A percentile compares a stretch with the other conserved stretches of the same genome.
Conservation (phyloP, 2,888 invertebrate genomes). For the Gerris lacustris region DNA sequence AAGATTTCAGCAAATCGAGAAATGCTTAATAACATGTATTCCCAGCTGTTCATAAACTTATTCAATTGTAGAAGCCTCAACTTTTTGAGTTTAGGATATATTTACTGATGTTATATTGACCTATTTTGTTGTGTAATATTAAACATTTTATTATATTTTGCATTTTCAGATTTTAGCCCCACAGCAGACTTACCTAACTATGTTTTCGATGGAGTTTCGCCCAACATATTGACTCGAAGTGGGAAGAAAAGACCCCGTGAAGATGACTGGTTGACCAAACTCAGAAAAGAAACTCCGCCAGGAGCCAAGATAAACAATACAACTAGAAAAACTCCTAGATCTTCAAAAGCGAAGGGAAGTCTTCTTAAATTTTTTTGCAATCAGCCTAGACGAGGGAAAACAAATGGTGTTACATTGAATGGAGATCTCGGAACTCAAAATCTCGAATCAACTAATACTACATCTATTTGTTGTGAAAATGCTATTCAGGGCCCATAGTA, state of each 20-base stretch:
- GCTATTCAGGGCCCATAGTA: background rate
- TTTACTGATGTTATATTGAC: too few species aligned
- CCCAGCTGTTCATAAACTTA: too few species aligned
- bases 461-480: background rate
- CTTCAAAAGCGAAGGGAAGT: slow-evolving; percentile 13
- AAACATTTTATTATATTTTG: too few species aligned
- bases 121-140: too few species aligned
- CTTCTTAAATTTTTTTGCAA: slow-evolving; percentile 29
- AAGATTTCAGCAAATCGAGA: too few species aligned
- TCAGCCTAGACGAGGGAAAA: background rate
- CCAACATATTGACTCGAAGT: slow-evolving; percentile 60
- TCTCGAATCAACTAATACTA: background rate
- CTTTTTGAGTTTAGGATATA: too few species aligned
- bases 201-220: slow-evolving; percentile 62
- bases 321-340: background rate
- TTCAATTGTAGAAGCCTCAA: too few species aligned
- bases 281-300: slow-evolving; percentile 15
- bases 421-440: background rate
- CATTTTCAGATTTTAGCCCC: slow-evolving; percentile 35
- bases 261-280: slow-evolving; percentile 43
- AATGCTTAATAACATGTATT: too few species aligned
- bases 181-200: slow-evolving; percentile 64
- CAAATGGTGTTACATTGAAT: background rate
- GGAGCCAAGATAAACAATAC: background rate
- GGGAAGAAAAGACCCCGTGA: slow-evolving; percentile 52